Conservation (phyloP, 2,797 vertebrate species). For the Lutra lutra region DNA sequence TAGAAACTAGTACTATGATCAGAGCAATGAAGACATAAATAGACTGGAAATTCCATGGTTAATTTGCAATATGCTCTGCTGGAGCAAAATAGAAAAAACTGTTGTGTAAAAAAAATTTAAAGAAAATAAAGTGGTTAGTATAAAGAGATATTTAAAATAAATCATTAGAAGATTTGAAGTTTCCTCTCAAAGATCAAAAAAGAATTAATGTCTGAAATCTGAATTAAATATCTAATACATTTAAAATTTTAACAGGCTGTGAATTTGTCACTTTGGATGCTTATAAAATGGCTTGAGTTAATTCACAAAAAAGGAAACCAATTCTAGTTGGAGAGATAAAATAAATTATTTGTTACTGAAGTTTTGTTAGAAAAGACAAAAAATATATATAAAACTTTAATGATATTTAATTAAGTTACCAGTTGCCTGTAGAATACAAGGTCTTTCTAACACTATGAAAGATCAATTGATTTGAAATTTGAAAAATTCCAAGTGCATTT, state of each 20-base stretch:
- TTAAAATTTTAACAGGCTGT: background rate
- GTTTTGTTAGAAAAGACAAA: conserved; percentile 31
- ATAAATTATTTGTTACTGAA: background rate
- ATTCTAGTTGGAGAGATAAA: conserved; percentile 32
- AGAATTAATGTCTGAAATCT: background rate
- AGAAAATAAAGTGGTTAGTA: background rate
- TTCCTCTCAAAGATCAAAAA: conserved; percentile 20
- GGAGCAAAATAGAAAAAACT: background rate
- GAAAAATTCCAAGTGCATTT: background rate
- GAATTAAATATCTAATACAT: conserved; percentile 11
- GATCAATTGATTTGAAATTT: conserved; percentile 9
- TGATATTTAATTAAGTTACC: background rate
- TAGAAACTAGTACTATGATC: background rate
- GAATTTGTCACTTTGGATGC: background rate
- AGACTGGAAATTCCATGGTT: background rate
- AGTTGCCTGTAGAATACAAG: background rate
- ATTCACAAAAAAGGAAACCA: background rate
- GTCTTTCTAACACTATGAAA: background rate
- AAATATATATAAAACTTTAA: background rate
- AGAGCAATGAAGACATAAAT: background rate
- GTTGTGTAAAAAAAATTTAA: background rate
- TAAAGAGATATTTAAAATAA: background rate
- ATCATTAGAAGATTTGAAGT: background rate
- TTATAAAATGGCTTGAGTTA: background rate
- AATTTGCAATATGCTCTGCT: background rate